Conservation (phyloP, 2,888 invertebrate species). For the Orthosia gothica region DNA sequence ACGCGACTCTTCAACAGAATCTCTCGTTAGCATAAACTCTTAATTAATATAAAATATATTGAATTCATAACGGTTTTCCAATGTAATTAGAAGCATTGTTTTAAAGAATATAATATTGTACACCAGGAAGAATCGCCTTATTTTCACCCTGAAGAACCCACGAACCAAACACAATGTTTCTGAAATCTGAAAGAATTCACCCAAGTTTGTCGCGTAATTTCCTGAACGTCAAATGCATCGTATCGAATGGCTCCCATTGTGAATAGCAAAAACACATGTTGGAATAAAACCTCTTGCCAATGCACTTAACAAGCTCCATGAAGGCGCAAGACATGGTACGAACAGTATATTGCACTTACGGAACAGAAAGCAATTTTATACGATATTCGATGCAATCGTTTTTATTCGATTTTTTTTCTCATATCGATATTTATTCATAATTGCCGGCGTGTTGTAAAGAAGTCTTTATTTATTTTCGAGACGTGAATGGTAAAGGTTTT, state of each 20-base stretch:
- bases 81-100: too few relatives aligned
- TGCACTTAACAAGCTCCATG: conserved; percentile 23
- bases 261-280: conserved; percentile 25
- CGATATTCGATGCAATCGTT: conserved; percentile 2
- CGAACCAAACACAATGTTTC: too few relatives aligned
- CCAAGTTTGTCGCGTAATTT: conserved; percentile 22
- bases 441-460: conserved; percentile 2
- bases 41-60: too few relatives aligned
- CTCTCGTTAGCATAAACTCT: too few relatives aligned
- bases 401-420: conserved; percentile 24
- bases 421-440: conserved; percentile 25
- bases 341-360: conserved; percentile 43
- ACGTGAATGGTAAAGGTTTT: neutral
- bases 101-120: too few relatives aligned
- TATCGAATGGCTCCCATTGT: conserved; percentile 2
- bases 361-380: conserved; percentile 24
- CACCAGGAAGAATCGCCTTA: too few relatives aligned
- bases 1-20: too few relatives aligned
- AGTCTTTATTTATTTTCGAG: neutral
- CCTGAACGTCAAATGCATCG: conserved; percentile 17
- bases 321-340: conserved; percentile 13
- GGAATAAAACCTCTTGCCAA: conserved; percentile 29
- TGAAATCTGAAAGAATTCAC: neutral
- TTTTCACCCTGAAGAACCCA: too few relatives aligned
- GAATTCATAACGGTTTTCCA: too few relatives aligned